Evolutionary conservation across 2,113 vertebrate genomes (phyloP), one percentile per base, ranked within the genome.

Genomic region (Pollachius pollachius): DNA sequence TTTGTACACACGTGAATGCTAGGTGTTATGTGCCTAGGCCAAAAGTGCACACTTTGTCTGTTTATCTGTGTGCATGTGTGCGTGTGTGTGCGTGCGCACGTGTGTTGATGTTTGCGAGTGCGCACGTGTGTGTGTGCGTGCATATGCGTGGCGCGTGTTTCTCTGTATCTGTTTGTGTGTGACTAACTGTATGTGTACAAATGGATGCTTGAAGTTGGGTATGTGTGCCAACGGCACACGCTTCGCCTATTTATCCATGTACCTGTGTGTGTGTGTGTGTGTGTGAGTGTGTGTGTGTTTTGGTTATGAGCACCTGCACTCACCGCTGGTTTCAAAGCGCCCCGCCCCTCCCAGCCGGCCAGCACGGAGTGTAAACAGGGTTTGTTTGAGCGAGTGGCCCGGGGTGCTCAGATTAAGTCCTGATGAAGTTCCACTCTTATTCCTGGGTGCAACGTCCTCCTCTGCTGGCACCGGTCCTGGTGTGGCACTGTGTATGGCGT

Each of bases 371-470:
- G 90, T 91, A 91, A 91, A 88, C 88, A 90, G 21, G 76, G 75
- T 88, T 91, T 90, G 85, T 90, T 91, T 90, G 84, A 88, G 79
- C 66, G 70, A 75, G 81, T 79, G 77, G 80, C 86, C 78, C 21
- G 79, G 80, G 83, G 83, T 85, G 80, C 86, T 77, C 70, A 82
- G 86, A 91, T 92, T 92, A 92, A 91, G 80, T 75, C 62, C 88
- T 92, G 91, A 92, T 92, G 91, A 91, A 92, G 88, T 89, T 90
- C 86, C 83, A 84, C 89, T 87, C 77, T 83, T 80, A 84, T 15
- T 84, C 76, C 83, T 74, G 69, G 81, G 74, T 73, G 74, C 82
- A 71, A 79, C 82, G 80, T 82, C 75, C 85, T 82, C 79, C 72
- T 83, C 81, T 83, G 83, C 76, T 88, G 85, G 84, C 84, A 71